Conservation (phyloP, 2,113 vertebrate species). For the Climacteris rufus region DNA sequence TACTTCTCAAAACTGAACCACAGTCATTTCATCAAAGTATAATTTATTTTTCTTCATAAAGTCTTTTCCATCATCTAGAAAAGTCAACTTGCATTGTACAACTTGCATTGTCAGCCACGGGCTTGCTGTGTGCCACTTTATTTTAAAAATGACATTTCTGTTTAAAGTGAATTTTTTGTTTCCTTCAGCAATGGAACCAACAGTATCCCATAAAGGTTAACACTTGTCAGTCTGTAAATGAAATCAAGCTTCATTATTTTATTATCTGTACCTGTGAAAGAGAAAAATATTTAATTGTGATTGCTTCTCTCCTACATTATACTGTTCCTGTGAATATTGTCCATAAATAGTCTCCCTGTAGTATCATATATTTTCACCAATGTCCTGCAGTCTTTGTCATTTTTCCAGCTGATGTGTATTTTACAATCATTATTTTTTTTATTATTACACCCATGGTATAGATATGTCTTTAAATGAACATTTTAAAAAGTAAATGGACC, state of each 20-base stretch:
- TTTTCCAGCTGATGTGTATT: conserved; percentile 23
- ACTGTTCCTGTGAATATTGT: background rate
- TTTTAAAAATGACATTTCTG: background rate
- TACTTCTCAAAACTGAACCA: background rate
- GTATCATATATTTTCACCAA: background rate
- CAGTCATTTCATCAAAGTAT: background rate
- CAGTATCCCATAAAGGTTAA: background rate
- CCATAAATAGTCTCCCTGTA: conserved; percentile 49
- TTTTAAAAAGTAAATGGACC: background rate
- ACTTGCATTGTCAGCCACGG: no score
- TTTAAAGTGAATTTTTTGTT: background rate
- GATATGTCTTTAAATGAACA: background rate
- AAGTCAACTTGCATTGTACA: background rate
- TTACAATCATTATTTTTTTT: conserved; percentile 16
- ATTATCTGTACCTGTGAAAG: background rate
- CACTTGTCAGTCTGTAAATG: background rate
- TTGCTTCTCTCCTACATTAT: conserved; percentile 23
- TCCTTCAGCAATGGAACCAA: background rate
- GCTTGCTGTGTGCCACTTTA: background rate
- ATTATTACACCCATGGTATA: background rate
- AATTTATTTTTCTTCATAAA: background rate
- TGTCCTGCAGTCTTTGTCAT: conserved; percentile 16
- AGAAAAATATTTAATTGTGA: background rate
- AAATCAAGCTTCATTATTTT: background rate
- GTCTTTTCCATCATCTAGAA: background rate